These are phyloP conservation scores for Caenorhabditis remanei DNA, from an alignment of 1,140 invertebrate species.

Conservation along the genomic window DNA sequence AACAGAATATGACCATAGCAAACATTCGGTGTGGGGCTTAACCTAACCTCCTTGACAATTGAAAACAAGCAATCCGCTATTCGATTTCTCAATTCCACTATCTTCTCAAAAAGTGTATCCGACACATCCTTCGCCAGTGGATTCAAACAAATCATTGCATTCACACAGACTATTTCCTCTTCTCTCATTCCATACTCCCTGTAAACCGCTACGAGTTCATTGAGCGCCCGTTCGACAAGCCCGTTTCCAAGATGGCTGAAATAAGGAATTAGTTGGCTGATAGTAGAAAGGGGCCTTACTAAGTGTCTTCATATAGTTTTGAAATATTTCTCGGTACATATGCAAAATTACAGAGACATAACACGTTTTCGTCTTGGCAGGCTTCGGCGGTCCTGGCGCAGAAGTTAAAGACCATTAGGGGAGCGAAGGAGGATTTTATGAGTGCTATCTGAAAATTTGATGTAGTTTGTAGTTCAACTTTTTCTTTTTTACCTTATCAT, in stretches of 20 bases:
- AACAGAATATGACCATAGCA: conserved; percentile 63
- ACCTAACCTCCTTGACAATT: conserved; percentile 72
- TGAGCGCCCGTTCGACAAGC: conserved; percentile 71
- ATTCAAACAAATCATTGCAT: no score
- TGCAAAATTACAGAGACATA: no score
- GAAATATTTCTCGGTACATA: no score
- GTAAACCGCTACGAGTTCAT: conserved; percentile 75
- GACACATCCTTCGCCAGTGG: conserved; percentile 74
- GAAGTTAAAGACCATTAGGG: no score
- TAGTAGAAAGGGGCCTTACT: conserved; percentile 67
- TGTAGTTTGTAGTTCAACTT: no score
- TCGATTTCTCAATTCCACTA: conserved; percentile 68
- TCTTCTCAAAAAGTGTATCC: conserved; percentile 66
- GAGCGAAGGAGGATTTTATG: conserved; percentile 74
- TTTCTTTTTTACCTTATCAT: conserved; percentile 71
- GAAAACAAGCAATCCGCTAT: conserved; percentile 74
- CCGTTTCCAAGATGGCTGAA: conserved; percentile 77
- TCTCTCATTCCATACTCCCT: no score
- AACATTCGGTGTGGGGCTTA: conserved; percentile 17
- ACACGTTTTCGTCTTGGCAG: no score
- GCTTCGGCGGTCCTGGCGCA: no score
- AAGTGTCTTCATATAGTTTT: conserved; percentile 73
- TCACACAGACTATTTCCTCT: no score
- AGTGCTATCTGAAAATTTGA: conserved; percentile 70
- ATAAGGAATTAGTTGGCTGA: not conserved